phyloP scores from a whole-genome alignment of 2,113 vertebrate species.

The Pollachius pollachius region DNA sequence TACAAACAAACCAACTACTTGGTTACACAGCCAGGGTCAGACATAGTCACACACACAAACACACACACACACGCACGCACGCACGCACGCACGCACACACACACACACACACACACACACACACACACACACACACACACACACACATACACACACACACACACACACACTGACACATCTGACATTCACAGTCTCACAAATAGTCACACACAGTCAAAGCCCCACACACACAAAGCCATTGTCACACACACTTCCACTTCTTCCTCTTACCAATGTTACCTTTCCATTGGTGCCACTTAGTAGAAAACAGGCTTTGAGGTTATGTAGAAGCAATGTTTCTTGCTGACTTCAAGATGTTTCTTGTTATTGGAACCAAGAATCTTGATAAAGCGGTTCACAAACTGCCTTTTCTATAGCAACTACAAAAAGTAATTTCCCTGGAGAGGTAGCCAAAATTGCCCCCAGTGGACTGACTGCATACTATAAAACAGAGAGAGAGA shows the following conservation, averaged over 20 bases:
- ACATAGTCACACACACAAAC: not conserved
- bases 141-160: constrained; percentile 5
- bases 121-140: constrained; percentile 8
- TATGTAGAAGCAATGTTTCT: constrained; percentile 24
- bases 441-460: constrained; percentile 64
- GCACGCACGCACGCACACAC: not conserved
- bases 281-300: constrained; percentile 15
- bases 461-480: constrained; percentile 50
- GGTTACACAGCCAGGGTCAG: no score
- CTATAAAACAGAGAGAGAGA: constrained; percentile 49
- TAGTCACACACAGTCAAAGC: not conserved
- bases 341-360: constrained; percentile 41
- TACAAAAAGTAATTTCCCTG: constrained; percentile 72
- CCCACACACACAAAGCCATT: not conserved
- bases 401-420: constrained; percentile 58
- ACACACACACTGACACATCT: constrained; percentile 2
- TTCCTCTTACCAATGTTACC: not conserved
- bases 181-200: no score
- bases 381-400: constrained; percentile 68
- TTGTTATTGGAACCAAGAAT: constrained; percentile 51
- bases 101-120: not conserved
- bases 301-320: not conserved
- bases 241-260: not conserved
- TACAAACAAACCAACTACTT: no score
- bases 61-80: constrained; percentile 2